These are phyloP conservation scores for Choristoneura fumiferana DNA, from an alignment of 1,140 invertebrate genomes.

Conservation along the genomic window DNA sequence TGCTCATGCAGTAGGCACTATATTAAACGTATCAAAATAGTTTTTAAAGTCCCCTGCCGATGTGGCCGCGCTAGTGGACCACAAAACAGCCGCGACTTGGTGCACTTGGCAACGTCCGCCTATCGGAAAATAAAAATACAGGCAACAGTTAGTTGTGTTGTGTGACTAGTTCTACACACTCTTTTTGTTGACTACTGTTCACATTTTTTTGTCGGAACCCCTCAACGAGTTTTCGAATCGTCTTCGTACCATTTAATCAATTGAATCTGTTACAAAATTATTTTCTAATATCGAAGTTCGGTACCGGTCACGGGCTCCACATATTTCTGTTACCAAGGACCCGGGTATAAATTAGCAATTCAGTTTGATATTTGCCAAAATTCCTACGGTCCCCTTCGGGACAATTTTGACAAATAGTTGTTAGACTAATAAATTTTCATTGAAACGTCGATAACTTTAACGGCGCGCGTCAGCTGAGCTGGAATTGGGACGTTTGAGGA, in stretches of 20 bases:
- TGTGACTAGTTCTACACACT: conserved; percentile 27
- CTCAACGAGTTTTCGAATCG: not conserved
- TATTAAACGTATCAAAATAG: conserved; percentile 63
- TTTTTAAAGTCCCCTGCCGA: conserved; percentile 39
- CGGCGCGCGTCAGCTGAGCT: conserved; percentile 47
- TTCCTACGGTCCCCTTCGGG: conserved; percentile 53
- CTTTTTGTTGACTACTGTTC: not conserved
- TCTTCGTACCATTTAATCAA: conserved; percentile 17
- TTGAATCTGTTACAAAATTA: conserved; percentile 21
- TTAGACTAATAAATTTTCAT: conserved; percentile 73
- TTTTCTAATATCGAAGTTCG: conserved; percentile 26
- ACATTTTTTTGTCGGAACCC: conserved; percentile 1
- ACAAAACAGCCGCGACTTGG: conserved; percentile 30
- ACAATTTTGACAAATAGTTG: conserved; percentile 75
- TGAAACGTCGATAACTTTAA: conserved; percentile 64
- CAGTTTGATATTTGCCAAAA: conserved; percentile 64
- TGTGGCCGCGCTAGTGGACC: conserved; percentile 31
- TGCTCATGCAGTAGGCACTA: conserved; percentile 51
- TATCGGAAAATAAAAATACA: conserved; percentile 66
- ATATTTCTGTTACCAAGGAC: conserved; percentile 46
- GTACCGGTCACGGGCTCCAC: conserved; percentile 23
- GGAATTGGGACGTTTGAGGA: conserved; percentile 61
- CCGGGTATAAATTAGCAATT: conserved; percentile 60
- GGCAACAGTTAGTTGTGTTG: conserved; percentile 67
- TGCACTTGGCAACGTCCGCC: conserved; percentile 54